Base-by-base conservation (phyloP, 2,888 invertebrate species). In the Dicycla oo region DNA sequence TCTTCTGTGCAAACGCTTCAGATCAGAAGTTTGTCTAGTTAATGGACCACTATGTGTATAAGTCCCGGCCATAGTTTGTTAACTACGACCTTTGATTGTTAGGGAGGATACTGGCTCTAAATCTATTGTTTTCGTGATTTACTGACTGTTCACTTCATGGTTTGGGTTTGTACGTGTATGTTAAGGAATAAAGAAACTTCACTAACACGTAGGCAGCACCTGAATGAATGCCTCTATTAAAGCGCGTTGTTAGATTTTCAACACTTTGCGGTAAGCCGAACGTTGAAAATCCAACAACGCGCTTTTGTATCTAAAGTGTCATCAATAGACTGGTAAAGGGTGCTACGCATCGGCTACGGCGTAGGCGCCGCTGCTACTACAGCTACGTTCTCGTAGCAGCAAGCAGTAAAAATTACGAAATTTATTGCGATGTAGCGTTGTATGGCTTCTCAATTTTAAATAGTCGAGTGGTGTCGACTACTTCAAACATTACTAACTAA, bases 11-110 rank as follows among this genome's bases (percentile, higher is more conserved):
- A 11, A n/a, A 53, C 53, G 63, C 79, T 69, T 58, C 18, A 79
- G 65, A 69, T 69, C 69, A 58, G 74, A 64, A 80, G 83, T 82
- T 82, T 69, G 80, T 73, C 74, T 63, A 79, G 80, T 80, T 82
- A 80, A 80, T 82, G 62, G 75, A 66, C 62, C 73, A 56, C 80
- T 74, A 56, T 68, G 68, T 73, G 65, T 74, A 60, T 60, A 73
- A 63, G 58, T 80, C 51, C 34, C 34, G 34, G 75, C 54, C 43
- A 60, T 63, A 67, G 81, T 69, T 81, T 56, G 78, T 82, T 82
- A 82, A 72, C 73, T 66, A 65, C 47, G 53, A 54, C 82, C 61
- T 53, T 40, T 56, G 63, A 82, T 58, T 82, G 66, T 82, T 66
- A 61, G 54, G 53, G 43, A 51, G 63, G 51, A 66, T 63, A 54